Conservation (phyloP, 2,888 invertebrate species). For the Eristalis pertinax region DNA sequence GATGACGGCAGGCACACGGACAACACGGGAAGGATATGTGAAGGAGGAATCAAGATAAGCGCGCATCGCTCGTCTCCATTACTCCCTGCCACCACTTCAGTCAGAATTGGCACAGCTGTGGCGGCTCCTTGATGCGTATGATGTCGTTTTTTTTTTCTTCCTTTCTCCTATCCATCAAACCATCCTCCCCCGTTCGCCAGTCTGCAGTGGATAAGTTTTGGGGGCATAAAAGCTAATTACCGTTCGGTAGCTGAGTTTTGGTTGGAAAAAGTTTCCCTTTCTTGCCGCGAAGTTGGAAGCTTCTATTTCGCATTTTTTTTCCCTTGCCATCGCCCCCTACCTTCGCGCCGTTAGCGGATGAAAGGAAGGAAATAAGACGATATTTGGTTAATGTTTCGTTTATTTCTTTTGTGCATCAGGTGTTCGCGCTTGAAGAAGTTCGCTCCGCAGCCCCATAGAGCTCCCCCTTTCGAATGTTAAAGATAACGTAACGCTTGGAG, state of each 20-base stretch:
- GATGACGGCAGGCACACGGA: not conserved
- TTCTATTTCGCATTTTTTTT: not conserved
- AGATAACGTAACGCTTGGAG: conserved; percentile 10
- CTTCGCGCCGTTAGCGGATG: not conserved
- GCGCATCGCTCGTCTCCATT: conserved; percentile 1
- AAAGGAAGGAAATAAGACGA: conserved; percentile 37
- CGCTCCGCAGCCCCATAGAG: not conserved
- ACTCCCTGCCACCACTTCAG: conserved; percentile 4
- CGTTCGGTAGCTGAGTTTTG: conserved; percentile 33
- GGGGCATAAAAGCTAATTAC: conserved; percentile 59
- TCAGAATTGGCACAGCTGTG: conserved; percentile 42
- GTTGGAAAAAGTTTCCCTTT: conserved; percentile 30
- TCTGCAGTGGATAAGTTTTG: conserved; percentile 13
- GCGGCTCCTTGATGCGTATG: conserved; percentile 17
- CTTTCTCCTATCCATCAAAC: not conserved
- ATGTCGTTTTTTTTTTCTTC: not conserved
- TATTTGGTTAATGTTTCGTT: conserved; percentile 66
- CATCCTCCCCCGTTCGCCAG: too few relatives aligned
- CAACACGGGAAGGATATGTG: conserved; percentile 15
- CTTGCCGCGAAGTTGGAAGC: conserved; percentile 21
- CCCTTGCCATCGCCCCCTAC: not conserved
- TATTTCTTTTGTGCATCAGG: conserved; percentile 66
- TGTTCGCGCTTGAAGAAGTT: conserved; percentile 51
- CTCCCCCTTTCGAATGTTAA: too few relatives aligned
- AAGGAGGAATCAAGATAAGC: conserved; percentile 24